Evolutionary conservation across 2,888 invertebrate genomes (phyloP), one percentile per base, ranked within the genome.

Genomic region (Beris chalybata): DNA sequence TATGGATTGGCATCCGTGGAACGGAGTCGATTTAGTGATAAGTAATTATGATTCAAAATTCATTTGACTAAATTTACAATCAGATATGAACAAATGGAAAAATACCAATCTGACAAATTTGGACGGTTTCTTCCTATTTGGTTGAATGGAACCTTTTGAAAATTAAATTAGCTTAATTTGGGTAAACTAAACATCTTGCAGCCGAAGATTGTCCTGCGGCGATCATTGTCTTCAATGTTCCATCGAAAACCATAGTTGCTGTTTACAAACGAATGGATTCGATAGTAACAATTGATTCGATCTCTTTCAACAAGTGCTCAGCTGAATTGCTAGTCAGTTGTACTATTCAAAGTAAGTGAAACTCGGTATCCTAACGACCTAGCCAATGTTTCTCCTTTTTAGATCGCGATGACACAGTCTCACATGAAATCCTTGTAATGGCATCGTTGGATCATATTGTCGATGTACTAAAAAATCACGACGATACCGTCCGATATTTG

Each of bases 1-100:
- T 31, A 76, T 82, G 22, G 80, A 80, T 58, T 82, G 82, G 82
- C 82, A 82, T 74, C 82, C 82, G 1, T 82, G 82, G 82, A 77
- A 77, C 22, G 78, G 77, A 29, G 76, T 76, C 2, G 76, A 81
- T 69, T 72, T 82, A 59, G 79, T 76, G 0, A 74, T 81, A 66
- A 73, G 81, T 79, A 70, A 73, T 76, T 71, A 55, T 22, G 22
- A 22, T 22, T 22, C 22, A 3, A 3, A 22, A 22, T 22, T n/a
- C 38, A 22, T 22, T 22, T 1, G 1, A 22, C 22, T 22, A 22
- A 22, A 22, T 22, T 22, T 22, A 22, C 22, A 22, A 22, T 22
- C 22, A 22, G 3, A 22, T 22, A 12, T 44, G 12, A 3, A 12
- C 44, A 3, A 12, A 44, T 12, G 1, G 12, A 12, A 11, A 44